Evolutionary conservation across 2,888 invertebrate species (phyloP).

Genomic region (Orthosia gracilis): DNA sequence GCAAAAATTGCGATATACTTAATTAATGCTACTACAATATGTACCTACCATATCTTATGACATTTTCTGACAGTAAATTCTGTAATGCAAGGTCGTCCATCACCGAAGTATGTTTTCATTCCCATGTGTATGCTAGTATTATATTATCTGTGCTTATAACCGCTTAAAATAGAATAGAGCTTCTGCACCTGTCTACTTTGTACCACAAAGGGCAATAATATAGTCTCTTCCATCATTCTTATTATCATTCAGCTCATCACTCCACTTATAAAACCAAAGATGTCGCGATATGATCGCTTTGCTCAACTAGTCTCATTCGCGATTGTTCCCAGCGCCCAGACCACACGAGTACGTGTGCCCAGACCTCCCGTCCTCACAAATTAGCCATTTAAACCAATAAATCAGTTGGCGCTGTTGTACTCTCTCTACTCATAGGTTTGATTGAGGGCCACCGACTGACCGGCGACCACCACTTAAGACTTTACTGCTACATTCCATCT

Average conservation of each 20-base stretch:
- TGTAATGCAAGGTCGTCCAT: not conserved
- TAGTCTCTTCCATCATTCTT: not conserved
- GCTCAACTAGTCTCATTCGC: constrained; percentile 5
- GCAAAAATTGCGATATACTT: not conserved
- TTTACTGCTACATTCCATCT: constrained; percentile 5
- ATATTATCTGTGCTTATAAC: not conserved
- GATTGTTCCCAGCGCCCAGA: constrained; percentile 33
- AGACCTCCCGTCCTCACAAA: constrained; percentile 33
- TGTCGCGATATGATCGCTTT: not conserved
- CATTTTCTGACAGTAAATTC: not conserved
- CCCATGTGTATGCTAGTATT: no score
- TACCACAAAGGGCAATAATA: not conserved
- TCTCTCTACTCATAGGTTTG: constrained; percentile 22
- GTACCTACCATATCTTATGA: no score
- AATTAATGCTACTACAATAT: no score
- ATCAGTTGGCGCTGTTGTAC: constrained; percentile 42
- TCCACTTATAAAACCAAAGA: not conserved
- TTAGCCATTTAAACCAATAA: constrained; percentile 61
- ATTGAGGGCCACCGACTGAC: constrained; percentile 19
- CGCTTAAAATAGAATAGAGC: not conserved
- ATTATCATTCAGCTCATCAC: constrained; percentile 16
- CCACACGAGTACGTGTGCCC: not conserved
- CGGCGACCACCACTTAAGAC: not conserved
- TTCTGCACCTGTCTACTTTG: not conserved
- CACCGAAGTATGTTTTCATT: not conserved